Evolutionary conservation across 2,113 vertebrate species (phyloP).

Genomic region (Hydrolagus affinis): DNA sequence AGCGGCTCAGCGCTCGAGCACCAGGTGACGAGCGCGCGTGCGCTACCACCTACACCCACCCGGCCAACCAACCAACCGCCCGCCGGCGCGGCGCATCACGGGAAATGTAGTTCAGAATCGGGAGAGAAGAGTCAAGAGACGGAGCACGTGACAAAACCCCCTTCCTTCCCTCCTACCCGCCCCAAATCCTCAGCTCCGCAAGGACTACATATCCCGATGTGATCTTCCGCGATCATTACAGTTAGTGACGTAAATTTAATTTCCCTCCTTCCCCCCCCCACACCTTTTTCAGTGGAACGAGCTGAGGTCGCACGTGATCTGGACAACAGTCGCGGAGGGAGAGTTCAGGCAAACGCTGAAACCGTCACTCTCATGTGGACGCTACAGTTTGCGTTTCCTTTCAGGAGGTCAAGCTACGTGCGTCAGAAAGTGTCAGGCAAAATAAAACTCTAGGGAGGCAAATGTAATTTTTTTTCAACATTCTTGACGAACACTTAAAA

Average conservation of each 20-base stretch:
- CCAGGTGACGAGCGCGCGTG: background rate
- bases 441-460: no score
- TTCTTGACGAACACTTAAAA: no score
- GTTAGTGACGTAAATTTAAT: constrained; percentile 16
- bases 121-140: no score
- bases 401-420: no score
- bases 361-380: no score
- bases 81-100: background rate
- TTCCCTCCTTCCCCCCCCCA: background rate
- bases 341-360: background rate
- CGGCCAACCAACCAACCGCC: background rate
- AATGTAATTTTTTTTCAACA: no score
- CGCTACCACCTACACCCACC: background rate
- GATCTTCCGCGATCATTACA: background rate
- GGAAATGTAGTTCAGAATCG: background rate
- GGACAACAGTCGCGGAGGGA: background rate
- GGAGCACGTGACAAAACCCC: no score
- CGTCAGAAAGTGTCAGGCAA: no score
- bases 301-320: background rate
- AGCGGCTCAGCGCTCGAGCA: constrained; percentile 29
- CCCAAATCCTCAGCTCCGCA: no score
- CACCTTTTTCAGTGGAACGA: background rate
- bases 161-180: no score
- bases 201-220: constrained; percentile 4
- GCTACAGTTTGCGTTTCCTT: no score